Evolutionary conservation across 2,113 vertebrate genomes (phyloP).

Genomic region (Steatornis caripensis): DNA sequence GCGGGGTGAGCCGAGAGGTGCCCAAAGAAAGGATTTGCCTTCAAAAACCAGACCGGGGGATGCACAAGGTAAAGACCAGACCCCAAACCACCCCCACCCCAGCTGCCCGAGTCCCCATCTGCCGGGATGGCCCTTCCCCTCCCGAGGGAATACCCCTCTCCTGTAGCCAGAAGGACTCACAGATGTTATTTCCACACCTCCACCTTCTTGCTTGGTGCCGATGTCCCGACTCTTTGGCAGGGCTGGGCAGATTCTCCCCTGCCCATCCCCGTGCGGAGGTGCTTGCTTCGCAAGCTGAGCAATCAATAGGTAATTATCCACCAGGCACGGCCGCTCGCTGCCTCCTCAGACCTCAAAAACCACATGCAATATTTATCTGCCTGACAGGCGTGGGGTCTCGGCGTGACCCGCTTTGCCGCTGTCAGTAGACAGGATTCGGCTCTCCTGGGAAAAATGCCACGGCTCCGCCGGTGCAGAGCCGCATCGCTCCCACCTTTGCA

Average conservation of each 20-base stretch:
- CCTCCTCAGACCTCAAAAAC: neutral
- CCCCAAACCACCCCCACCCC: neutral
- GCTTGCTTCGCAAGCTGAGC: neutral
- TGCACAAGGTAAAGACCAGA: neutral
- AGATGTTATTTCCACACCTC: neutral
- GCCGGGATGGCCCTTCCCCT: neutral
- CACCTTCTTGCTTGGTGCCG: rapidly evolving
- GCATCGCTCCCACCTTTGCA: rapidly evolving
- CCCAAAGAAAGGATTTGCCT: neutral
- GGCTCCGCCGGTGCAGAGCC: rapidly evolving
- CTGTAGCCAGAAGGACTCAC: neutral
- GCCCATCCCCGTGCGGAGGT: rapidly evolving
- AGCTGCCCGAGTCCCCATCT: rapidly evolving
- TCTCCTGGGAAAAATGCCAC: neutral
- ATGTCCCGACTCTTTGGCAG: neutral
- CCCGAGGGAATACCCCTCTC: neutral
- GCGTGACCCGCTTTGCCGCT: rapidly evolving
- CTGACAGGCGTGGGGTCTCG: neutral
- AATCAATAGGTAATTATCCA: neutral
- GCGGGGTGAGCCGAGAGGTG: neutral
- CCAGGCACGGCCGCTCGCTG: rapidly evolving
- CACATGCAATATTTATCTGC: neutral
- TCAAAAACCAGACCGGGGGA: neutral
- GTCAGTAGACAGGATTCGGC: neutral
- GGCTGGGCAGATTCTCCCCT: neutral